Evolutionary conservation across 1,140 invertebrate species (phyloP).

Genomic region (Eulimnadia texana): DNA sequence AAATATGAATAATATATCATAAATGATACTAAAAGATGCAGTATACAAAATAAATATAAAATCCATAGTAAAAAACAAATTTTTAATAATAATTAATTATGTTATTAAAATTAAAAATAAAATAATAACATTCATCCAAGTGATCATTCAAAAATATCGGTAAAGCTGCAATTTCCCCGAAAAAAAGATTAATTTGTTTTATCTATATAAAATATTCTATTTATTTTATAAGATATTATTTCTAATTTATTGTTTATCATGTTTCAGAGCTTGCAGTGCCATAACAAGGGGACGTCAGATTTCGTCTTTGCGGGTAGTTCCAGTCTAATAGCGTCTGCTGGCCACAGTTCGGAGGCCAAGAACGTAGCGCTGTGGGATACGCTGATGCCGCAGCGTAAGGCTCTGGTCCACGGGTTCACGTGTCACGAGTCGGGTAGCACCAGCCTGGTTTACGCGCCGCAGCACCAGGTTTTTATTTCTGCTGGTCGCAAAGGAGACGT

Average conservation of each 20-base stretch:
- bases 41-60: too few relatives aligned
- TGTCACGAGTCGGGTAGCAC: slow-evolving; percentile 82
- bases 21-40: too few relatives aligned
- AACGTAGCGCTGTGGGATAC: slow-evolving; percentile 99
- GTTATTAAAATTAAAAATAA: too few relatives aligned
- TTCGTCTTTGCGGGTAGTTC: slow-evolving; percentile 96
- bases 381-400: slow-evolving; percentile 83
- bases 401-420: slow-evolving; percentile 75
- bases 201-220: neutral
- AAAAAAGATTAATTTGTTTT: neutral
- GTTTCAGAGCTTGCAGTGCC: slow-evolving; percentile 83
- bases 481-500: slow-evolving; percentile 93
- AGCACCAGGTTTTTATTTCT: slow-evolving; percentile 78
- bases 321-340: slow-evolving; percentile 91
- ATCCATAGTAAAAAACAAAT: too few relatives aligned
- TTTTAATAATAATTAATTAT: too few relatives aligned
- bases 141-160: too few relatives aligned
- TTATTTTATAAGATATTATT: neutral
- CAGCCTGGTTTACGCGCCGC: slow-evolving; percentile 77
- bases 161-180: too few relatives aligned
- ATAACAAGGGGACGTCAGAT: slow-evolving; percentile 92
- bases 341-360: slow-evolving; percentile 87
- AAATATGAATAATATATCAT: too few relatives aligned
- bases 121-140: too few relatives aligned
- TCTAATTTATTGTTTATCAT: slow-evolving; percentile 19